A percentile compares a stretch with the other conserved stretches of the same genome.
These are phyloP conservation scores for Furnarius figulus DNA, from an alignment of 2,113 vertebrate genomes.

Conservation along the genomic window DNA sequence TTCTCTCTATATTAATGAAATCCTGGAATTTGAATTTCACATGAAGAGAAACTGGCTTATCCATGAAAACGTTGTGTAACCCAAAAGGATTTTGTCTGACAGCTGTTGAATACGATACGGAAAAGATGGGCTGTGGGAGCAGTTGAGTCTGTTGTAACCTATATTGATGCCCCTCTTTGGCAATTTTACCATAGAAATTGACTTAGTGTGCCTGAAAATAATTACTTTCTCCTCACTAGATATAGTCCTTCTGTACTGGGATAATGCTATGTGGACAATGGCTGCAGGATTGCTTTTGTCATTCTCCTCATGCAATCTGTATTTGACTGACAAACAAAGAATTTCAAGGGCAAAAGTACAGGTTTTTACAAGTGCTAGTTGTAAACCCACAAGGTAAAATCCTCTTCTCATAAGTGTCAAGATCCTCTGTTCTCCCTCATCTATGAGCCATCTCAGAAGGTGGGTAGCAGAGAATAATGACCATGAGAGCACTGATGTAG, in stretches of 20 bases:
- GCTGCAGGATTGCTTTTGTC: conserved; percentile 2
- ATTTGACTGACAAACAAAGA: conserved; percentile 60
- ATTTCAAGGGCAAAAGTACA: conserved; percentile 40
- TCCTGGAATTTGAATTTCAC: neutral
- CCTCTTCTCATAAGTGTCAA: conserved; percentile 21
- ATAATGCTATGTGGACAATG: conserved; percentile 32
- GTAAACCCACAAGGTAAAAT: conserved; percentile 29
- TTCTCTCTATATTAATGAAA: neutral
- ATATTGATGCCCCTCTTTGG: neutral
- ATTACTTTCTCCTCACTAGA: conserved; percentile 28
- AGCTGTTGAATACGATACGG: neutral
- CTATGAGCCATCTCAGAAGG: conserved; percentile 17
- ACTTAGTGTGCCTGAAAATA: conserved; percentile 23
- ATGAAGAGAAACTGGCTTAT: neutral
- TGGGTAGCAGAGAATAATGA: conserved; percentile 43
- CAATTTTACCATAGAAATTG: conserved; percentile 37
- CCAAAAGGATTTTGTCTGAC: neutral
- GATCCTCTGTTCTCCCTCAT: conserved; percentile 46
- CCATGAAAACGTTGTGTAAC: neutral
- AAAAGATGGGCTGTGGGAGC: conserved; percentile 1
- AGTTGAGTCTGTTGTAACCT: neutral
- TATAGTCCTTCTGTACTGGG: neutral
- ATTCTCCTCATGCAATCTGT: conserved; percentile 25
- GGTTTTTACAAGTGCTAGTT: conserved; percentile 35
- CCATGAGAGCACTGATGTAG: neutral